phyloP scores from a whole-genome alignment of 2,113 vertebrate genomes.

The Apaloderma vittatum region DNA sequence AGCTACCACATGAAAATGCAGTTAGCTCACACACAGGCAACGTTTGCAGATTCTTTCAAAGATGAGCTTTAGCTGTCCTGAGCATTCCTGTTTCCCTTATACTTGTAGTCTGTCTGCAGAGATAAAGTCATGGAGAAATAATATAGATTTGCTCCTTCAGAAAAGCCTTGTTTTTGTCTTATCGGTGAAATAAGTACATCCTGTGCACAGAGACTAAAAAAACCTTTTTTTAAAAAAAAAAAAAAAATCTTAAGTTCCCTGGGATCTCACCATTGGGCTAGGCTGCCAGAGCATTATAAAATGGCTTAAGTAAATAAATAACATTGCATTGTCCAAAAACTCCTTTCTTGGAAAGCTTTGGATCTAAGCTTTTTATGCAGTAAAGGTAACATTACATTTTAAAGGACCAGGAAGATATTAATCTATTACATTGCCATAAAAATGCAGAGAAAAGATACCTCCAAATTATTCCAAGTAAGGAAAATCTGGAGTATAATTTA shows the following conservation, averaged over 20 bases:
- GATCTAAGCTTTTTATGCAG: neutral
- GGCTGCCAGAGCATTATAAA: slow-evolving; percentile 42
- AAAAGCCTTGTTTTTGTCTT: slow-evolving; percentile 25
- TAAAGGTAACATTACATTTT: slow-evolving; percentile 14
- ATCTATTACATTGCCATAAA: neutral
- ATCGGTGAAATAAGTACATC: slow-evolving; percentile 41
- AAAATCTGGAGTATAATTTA: slow-evolving; percentile 33
- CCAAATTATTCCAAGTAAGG: slow-evolving; percentile 50
- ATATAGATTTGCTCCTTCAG: neutral
- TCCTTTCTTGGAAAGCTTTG: slow-evolving; percentile 35
- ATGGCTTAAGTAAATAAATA: slow-evolving; percentile 52
- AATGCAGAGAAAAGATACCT: neutral
- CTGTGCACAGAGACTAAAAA: neutral
- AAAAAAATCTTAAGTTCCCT: neutral
- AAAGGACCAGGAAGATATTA: too few species aligned
- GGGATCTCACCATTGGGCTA: neutral
- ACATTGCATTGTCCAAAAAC: neutral
- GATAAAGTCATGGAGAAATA: neutral
- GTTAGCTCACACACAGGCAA: neutral
- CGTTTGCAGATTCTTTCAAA: neutral
- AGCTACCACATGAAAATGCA: neutral
- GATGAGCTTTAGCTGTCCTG: neutral
- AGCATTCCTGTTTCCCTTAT: neutral
- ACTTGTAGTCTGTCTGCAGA: slow-evolving; percentile 17
- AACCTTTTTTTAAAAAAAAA: neutral